Percentiles rank a stretch among this genome's conserved stretches.
phyloP scores from a whole-genome alignment of 2,113 vertebrate genomes.

The Pseudonaja textilis region DNA sequence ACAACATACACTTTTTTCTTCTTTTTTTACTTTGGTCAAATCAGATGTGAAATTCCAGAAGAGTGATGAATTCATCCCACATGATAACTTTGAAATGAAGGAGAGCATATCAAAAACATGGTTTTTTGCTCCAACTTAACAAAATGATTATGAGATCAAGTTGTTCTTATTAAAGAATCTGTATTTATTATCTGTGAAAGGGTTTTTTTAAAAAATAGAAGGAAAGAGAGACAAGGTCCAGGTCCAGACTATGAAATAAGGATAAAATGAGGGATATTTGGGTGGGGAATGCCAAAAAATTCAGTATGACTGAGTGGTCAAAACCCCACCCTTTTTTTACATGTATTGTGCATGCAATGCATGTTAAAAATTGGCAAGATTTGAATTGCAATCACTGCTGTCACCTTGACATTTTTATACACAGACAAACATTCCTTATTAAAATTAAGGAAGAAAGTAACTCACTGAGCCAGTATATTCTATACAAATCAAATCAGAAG shows the following conservation, averaged over 20 bases:
- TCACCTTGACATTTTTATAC: not conserved
- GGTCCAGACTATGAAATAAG: not conserved
- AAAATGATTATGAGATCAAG: not conserved
- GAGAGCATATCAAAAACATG: not conserved
- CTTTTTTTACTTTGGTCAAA: not conserved
- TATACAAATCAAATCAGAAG: not conserved
- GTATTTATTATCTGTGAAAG: not conserved
- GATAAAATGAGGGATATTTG: not conserved
- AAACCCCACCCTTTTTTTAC: not conserved
- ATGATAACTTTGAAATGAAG: not conserved
- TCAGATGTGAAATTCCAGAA: not conserved
- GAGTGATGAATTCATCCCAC: not conserved
- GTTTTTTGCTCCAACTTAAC: not conserved
- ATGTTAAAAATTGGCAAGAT: not conserved
- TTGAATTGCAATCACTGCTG: not conserved
- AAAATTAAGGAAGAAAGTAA: not conserved
- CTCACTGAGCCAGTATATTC: not conserved
- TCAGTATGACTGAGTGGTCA: not conserved
- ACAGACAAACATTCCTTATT: not conserved
- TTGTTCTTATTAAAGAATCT: not conserved
- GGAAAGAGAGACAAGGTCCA: not conserved
- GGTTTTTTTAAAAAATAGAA: not conserved
- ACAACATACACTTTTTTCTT: not conserved
- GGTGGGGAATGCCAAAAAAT: not conserved
- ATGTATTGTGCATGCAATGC: not conserved